Evolutionary conservation across 2,888 invertebrate genomes (phyloP).

Genomic region (Portevinia maculata): DNA sequence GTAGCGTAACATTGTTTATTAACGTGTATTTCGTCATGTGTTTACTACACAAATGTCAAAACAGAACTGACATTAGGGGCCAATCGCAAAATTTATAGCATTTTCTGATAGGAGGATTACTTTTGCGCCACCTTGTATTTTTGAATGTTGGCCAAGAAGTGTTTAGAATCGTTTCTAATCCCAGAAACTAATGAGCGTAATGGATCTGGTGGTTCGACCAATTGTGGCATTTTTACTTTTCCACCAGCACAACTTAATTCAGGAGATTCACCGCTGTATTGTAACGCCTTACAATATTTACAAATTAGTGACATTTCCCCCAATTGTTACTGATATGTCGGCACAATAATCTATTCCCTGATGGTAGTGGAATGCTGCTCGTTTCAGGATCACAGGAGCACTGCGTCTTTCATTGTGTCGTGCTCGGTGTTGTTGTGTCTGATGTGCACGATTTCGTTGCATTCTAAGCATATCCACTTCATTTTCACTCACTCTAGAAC

Average conservation of each 20-base stretch:
- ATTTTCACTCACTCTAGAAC: too few species aligned
- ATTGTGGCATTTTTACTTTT: constrained; percentile 65
- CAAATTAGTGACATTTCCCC: constrained; percentile 31
- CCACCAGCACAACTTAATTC: constrained; percentile 54
- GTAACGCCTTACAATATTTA: constrained; percentile 26
- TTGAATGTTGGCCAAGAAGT: too few species aligned
- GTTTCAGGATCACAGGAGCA: too few species aligned
- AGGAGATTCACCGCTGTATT: constrained; percentile 31
- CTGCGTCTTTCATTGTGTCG: constrained; percentile 49
- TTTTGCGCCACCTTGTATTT: too few species aligned
- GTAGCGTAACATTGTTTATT: too few species aligned
- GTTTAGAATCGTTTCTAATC: too few species aligned
- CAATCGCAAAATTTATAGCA: too few species aligned
- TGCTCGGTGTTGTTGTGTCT: constrained; percentile 63
- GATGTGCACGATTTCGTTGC: constrained; percentile 61
- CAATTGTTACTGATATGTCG: constrained; percentile 33
- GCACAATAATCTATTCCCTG: constrained; percentile 13
- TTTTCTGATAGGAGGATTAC: too few species aligned
- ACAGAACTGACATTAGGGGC: too few species aligned
- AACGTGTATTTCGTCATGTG: too few species aligned
- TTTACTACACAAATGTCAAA: too few species aligned
- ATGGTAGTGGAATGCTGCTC: constrained; percentile 35
- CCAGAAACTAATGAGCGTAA: too few species aligned
- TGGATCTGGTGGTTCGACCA: constrained; percentile 50
- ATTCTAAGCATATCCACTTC: constrained; percentile 61